Evolutionary conservation across 1,140 invertebrate genomes (phyloP), one percentile per base, ranked within the genome.

Genomic region (Danaus plexippus): DNA sequence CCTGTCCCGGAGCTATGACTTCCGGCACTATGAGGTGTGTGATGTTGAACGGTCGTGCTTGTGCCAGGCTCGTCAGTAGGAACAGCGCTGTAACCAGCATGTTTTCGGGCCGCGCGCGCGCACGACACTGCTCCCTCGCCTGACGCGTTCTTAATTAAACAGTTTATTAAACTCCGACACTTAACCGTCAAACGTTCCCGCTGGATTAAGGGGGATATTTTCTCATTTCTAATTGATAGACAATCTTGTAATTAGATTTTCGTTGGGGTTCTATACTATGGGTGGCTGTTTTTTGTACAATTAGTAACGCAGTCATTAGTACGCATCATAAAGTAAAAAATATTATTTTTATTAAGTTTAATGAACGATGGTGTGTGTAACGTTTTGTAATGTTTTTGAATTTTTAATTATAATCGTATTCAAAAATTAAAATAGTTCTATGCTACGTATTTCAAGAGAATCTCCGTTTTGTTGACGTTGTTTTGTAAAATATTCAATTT

Each of bases 121-220:
- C 69, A 69, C 69, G 66, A 65, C 71, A 84, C 80, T 85, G 80
- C 64, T 56, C 71, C 67, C 67, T 70, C 64, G 54, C 67, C 67
- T 64, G 64, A 67, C 70, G 71, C 70, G 76, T 59, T 68, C 76
- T 83, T 83, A 86, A 86, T 86, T 86, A 86, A 82, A 71, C 75
- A 76, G 80, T 83, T 84, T 77, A 86, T 79, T 85, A 83, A 86
- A 75, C 80, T 82, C 74, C 74, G 71, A 84, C 83, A 84, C 80
- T 86, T 75, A 79, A 86, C 79, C 72, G 78, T 73, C 66, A 64
- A 65, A 69, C 63, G 56, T 58, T 70, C 64, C 65, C 60, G 64
- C 47, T 64, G 74, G 73, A 69, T 77, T 69, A 69, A 43, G 43
- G 66, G 57, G 64, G 63, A 72, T 61, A 73, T 78, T 75, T 74